Percentiles rank a stretch among this genome's conserved stretches.
Conservation (phyloP, 2,888 invertebrate genomes). For the Cosmopolites sordidus region DNA sequence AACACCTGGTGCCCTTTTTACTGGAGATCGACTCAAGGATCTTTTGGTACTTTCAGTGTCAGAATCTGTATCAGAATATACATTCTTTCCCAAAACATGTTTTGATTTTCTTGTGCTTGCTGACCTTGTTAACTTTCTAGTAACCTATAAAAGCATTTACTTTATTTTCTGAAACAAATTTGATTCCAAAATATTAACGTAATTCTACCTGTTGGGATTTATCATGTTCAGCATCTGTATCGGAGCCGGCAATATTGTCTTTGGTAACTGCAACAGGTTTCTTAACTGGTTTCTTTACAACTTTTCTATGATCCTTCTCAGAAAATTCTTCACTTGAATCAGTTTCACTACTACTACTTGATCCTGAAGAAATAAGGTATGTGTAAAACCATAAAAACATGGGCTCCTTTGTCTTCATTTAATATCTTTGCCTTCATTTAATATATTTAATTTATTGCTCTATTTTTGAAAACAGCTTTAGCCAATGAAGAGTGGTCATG, state of each 20-base stretch:
- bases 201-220: conserved; percentile 35
- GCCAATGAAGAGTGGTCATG: too few relatives aligned
- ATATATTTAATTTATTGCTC: too few relatives aligned
- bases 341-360: conserved; percentile 42
- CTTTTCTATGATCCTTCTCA: conserved; percentile 31
- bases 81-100: conserved; percentile 56
- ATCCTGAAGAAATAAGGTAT: not conserved
- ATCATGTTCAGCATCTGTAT: conserved; percentile 40
- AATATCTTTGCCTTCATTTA: too few relatives aligned
- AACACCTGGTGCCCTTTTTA: conserved; percentile 55
- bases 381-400: not conserved
- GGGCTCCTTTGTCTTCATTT: too few relatives aligned
- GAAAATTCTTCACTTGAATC: conserved; percentile 38
- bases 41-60: conserved; percentile 57
- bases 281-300: conserved; percentile 38
- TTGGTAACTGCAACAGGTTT: conserved; percentile 39
- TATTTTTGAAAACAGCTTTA: too few relatives aligned
- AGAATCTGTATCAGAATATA: conserved; percentile 63
- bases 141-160: conserved; percentile 43
- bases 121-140: conserved; percentile 66
- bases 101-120: conserved; percentile 65
- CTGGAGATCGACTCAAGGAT: conserved; percentile 60
- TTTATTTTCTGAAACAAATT: too few relatives aligned
- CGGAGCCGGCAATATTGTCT: conserved; percentile 35
- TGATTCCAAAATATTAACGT: not conserved